A percentile compares a stretch with the other conserved stretches of the same genome.
phyloP scores from a whole-genome alignment of 2,113 vertebrate species.

The Eclectus roratus region DNA sequence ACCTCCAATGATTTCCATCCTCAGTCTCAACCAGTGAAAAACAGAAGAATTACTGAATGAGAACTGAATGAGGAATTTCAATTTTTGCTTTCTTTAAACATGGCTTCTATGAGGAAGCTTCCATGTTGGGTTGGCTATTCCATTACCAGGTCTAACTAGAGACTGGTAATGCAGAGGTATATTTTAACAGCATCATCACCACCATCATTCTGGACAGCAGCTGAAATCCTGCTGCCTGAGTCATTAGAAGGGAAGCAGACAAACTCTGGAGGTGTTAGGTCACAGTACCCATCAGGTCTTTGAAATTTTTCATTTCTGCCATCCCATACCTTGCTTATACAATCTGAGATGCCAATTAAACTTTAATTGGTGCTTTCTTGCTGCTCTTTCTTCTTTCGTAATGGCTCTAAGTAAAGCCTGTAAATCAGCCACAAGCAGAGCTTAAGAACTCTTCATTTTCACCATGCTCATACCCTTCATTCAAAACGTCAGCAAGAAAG shows the following conservation, averaged over 20 bases:
- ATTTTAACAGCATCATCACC: background rate
- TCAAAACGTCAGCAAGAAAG: background rate
- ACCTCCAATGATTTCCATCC: background rate
- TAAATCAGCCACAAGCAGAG: background rate
- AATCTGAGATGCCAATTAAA: background rate
- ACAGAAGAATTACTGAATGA: background rate
- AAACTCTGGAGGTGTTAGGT: background rate
- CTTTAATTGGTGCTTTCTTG: background rate
- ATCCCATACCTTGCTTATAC: background rate
- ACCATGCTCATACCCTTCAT: background rate
- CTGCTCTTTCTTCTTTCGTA: background rate
- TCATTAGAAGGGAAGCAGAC: background rate
- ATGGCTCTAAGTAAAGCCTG: background rate
- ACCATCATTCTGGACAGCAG: background rate
- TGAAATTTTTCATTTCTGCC: background rate
- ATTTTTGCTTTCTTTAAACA: background rate
- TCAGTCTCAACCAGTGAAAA: background rate
- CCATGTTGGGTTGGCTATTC: background rate
- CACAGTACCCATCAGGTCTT: background rate
- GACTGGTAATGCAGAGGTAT: background rate
- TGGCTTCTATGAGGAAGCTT: background rate
- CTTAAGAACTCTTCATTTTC: slow-evolving; percentile 20
- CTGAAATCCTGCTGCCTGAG: background rate
- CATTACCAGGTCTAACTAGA: background rate
- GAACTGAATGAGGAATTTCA: background rate